These are phyloP conservation scores for Todiramphus saurophagus DNA, from an alignment of 2,113 vertebrate species.

Conservation along the genomic window DNA sequence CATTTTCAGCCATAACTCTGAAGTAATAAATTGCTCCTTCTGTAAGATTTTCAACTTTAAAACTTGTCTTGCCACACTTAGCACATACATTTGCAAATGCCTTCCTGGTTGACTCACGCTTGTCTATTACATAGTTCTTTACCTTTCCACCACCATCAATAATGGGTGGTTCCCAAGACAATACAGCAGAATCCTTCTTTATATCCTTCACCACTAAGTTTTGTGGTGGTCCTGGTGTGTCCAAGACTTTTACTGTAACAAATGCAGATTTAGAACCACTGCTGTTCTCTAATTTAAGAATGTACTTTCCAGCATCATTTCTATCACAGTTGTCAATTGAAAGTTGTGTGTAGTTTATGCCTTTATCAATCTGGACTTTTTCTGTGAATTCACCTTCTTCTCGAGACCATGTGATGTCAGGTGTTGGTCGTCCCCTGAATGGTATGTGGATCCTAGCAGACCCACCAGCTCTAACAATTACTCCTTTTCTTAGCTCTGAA, in stretches of 20 bases:
- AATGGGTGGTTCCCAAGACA: conserved; percentile 93
- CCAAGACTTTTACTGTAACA: conserved; percentile 93
- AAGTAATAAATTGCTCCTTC: conserved; percentile 96
- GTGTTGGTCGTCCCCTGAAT: conserved; percentile 91
- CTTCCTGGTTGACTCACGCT: conserved; percentile 93
- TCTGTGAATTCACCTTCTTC: conserved; percentile 90
- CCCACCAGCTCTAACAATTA: conserved; percentile 89
- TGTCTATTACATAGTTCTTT: conserved; percentile 95
- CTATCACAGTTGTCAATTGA: conserved; percentile 93
- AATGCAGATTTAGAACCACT: conserved; percentile 94
- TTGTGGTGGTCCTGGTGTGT: conserved; percentile 91
- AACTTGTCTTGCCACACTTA: conserved; percentile 93
- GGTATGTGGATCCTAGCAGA: conserved; percentile 91
- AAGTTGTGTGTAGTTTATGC: conserved; percentile 87
- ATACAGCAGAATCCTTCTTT: conserved; percentile 86
- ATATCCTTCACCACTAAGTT: conserved; percentile 91
- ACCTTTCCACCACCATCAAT: conserved; percentile 95
- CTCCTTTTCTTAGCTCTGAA: conserved; percentile 94
- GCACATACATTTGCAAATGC: conserved; percentile 91
- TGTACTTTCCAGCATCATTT: conserved; percentile 96
- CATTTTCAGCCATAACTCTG: conserved; percentile 97
- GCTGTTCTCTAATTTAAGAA: conserved; percentile 90
- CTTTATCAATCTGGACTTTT: conserved; percentile 90
- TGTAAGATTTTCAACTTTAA: conserved; percentile 89
- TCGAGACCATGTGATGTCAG: conserved; percentile 92